phyloP scores from a whole-genome alignment of 2,888 invertebrate genomes.

The Cantharis nigra region DNA sequence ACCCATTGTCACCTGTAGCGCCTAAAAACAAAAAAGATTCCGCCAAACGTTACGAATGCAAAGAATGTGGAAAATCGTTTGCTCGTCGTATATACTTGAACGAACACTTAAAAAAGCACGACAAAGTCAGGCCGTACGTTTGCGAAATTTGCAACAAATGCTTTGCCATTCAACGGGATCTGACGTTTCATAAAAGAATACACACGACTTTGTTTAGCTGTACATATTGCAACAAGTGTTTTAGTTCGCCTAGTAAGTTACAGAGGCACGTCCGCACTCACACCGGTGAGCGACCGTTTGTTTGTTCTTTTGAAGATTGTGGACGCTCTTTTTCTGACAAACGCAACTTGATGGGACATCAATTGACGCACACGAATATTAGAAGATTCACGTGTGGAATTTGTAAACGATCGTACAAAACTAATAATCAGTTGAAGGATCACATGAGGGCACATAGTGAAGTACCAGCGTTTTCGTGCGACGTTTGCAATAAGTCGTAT shows the following conservation, averaged over 20 bases:
- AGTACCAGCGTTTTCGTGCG: slow-evolving; percentile 43
- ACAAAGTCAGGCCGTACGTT: slow-evolving; percentile 46
- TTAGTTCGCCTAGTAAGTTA: slow-evolving; percentile 51
- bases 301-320: slow-evolving; percentile 48
- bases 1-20: not conserved
- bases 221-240: slow-evolving; percentile 50
- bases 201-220: slow-evolving; percentile 50
- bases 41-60: slow-evolving; percentile 41
- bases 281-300: slow-evolving; percentile 50
- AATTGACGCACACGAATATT: slow-evolving; percentile 46
- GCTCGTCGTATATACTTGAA: slow-evolving; percentile 48
- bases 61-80: slow-evolving; percentile 49
- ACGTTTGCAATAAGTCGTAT: slow-evolving; percentile 47
- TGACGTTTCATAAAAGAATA: slow-evolving; percentile 50
- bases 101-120: slow-evolving; percentile 50
- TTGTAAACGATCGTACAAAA: slow-evolving; percentile 48
- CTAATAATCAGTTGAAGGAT: slow-evolving; percentile 47
- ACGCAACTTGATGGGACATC: slow-evolving; percentile 51
- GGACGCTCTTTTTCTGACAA: slow-evolving; percentile 52
- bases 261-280: slow-evolving; percentile 52
- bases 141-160: slow-evolving; percentile 51
- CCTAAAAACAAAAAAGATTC: not conserved
- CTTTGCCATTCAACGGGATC: slow-evolving; percentile 49
- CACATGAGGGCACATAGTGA: slow-evolving; percentile 46
- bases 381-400: slow-evolving; percentile 44